Percentiles rank a stretch among this genome's conserved stretches.
phyloP scores from a whole-genome alignment of 2,797 vertebrate species.

The Aldrovandia affinis region DNA sequence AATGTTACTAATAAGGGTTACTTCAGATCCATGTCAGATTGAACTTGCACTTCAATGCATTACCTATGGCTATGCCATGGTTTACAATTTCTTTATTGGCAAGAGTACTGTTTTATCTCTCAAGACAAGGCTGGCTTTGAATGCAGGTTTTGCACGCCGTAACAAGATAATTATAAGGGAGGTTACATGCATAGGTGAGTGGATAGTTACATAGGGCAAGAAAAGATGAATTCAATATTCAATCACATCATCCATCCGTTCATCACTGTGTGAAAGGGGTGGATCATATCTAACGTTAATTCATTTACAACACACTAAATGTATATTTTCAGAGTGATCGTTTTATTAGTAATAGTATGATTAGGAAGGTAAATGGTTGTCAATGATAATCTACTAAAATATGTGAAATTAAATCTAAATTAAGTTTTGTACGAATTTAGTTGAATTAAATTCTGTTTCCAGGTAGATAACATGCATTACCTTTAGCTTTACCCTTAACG shows the following conservation, averaged over 20 bases:
- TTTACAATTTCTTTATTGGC: not conserved
- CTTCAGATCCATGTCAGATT: not conserved
- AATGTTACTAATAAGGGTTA: not conserved
- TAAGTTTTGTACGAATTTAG: too few relatives aligned
- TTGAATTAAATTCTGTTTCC: too few relatives aligned
- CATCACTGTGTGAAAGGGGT: not conserved
- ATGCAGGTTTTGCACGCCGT: not conserved
- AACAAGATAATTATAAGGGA: not conserved
- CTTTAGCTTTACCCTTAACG: too few relatives aligned
- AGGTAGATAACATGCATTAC: too few relatives aligned
- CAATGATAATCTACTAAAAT: too few relatives aligned
- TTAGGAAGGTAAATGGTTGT: too few relatives aligned
- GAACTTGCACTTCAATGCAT: not conserved
- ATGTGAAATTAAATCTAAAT: too few relatives aligned
- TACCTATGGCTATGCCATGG: not conserved
- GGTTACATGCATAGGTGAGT: not conserved
- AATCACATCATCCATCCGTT: not conserved
- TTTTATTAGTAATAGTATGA: too few relatives aligned
- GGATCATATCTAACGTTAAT: not conserved
- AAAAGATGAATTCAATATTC: not conserved
- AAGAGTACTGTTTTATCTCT: too few relatives aligned
- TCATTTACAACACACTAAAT: not conserved
- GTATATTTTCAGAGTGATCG: too few relatives aligned
- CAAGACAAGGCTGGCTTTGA: too few relatives aligned
- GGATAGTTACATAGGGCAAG: not conserved